Evolutionary conservation across 2,888 invertebrate genomes (phyloP).

Genomic region (Schrankia costaestrigalis): DNA sequence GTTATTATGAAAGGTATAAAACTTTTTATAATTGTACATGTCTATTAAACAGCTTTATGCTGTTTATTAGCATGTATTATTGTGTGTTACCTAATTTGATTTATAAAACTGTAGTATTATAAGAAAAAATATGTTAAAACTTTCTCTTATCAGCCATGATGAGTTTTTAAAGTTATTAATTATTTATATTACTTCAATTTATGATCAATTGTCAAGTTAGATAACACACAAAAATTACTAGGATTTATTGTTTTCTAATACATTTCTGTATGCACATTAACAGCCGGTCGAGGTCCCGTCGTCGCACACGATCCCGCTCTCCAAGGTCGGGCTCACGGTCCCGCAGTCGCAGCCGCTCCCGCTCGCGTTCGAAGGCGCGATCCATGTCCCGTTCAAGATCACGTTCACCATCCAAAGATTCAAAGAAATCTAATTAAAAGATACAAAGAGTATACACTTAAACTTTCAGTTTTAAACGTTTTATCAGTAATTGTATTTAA

Average conservation of each 20-base stretch:
- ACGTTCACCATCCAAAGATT: conserved; percentile 74
- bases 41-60: conserved; percentile 18
- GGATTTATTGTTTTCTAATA: conserved; percentile 4
- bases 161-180: too few relatives aligned
- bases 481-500: conserved; percentile 18
- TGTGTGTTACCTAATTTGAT: conserved; percentile 27
- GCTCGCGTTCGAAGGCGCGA: conserved; percentile 75
- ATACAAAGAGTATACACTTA: conserved; percentile 24
- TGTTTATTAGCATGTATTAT: conserved; percentile 22
- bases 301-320: conserved; percentile 82
- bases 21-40: too few relatives aligned
- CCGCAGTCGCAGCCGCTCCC: conserved; percentile 72
- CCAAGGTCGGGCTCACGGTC: conserved; percentile 74
- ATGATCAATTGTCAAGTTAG: too few relatives aligned
- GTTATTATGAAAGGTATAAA: too few relatives aligned
- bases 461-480: conserved; percentile 22
- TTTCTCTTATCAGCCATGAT: too few relatives aligned
- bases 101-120: neutral
- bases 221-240: conserved; percentile 6
- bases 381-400: conserved; percentile 75
- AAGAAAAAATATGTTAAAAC: too few relatives aligned
- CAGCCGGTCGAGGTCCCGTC: conserved; percentile 83
- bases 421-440: conserved; percentile 70
- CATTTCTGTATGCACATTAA: conserved; percentile 30
- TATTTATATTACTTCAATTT: too few relatives aligned